Base-by-base conservation (phyloP, 1,140 invertebrate species). In the Temnothorax longispinosus region DNA sequence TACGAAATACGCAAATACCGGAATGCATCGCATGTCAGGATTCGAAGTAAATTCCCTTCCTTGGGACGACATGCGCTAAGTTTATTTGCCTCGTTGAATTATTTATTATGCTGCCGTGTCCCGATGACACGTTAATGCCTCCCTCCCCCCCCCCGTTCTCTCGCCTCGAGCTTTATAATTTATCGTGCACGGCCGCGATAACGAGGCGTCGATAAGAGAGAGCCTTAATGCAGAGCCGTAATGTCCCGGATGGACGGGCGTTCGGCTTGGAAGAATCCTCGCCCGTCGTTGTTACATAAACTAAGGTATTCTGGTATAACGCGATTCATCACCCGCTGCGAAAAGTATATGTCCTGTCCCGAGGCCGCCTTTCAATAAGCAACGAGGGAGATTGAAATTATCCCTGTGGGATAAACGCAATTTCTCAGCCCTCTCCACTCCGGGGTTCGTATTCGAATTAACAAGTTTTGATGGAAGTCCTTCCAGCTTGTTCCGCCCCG, bases 331-430 rank as follows among this genome's bases (percentile, higher is more conserved):
- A 77, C 72, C 71, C 72, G 50, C 81, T 76, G 72, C 2, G 86
- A 76, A 62, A 85, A 87, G 52, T 77, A 56, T 27, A 60, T 64
- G 4, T 76, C 64, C 41, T 35, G 6, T 18, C 21, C 64, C 44
- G 44, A 77, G 72, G 41, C 47, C 35, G 47, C 41, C 69, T 77
- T 85, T 69, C 86, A 65, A 85, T 85, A 87, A 87, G 72, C 38
- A 62, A 67, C 21, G 21, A 69, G 44, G 72, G 60, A 86, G 64
- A 76, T 87, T 69, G 81, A 75, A 85, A 87, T 87, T 87, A 87
- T 32, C 52, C 32, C 38, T 27, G 52, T 52, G 62, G 64, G 72
- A 8, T 76, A 85, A 27, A 87, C n/a, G 82, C 72, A 85, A 87
- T 87, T 87, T 85, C 81, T 56, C 56, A 38, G 32, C 21, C n/a